Evolutionary conservation across 2,888 invertebrate species (phyloP), one percentile per base, ranked within the genome.

Genomic region (Bugulina stolonifera): DNA sequence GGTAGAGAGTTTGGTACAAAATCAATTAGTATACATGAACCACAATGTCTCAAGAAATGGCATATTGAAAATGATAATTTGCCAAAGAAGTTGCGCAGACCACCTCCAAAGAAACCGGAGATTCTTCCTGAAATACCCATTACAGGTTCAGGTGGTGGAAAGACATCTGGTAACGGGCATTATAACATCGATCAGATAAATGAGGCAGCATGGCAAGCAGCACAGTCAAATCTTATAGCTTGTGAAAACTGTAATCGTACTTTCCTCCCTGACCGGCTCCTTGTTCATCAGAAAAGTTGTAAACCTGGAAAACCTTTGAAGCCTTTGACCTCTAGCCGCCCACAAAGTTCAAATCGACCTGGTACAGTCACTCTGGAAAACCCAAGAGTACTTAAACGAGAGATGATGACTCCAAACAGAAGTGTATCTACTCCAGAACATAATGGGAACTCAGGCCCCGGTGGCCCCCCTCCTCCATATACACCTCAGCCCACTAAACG

Each of bases 11-110:
- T 89, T 78, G 89, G 89, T 35, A 86, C 87, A 0, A 87, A 87
- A 77, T 89, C 89, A 69, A 88, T 90, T 52, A 85, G 85, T 72
- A 89, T 89, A 74, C 90, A 90, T 80, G 89, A 90, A 79, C 89
- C 89, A 1, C 89, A 89, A 78, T 91, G 90, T 78, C 79, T 89
- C 72, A 87, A 88, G 77, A 89, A 89, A 77, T 89, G 89, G 88
- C 86, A 88, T 54, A 78, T 82, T 1, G 88, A 88, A 77, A 89
- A 89, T 79, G 86, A 87, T 55, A 86, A 87, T 75, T 80, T 89
- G 71, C 89, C 89, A 0, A 81, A 84, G 5, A 81, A 82, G 69
- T 85, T 87, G 77, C 83, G 88, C 64, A 80, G 88, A 72, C 86
- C 86, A 0, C 85, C 87, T 69, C 90, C 90, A 0, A 79, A 85